Evolutionary conservation across 2,888 invertebrate genomes (phyloP), one percentile per base, ranked within the genome.

Genomic region (Dolomedes plantarius): DNA sequence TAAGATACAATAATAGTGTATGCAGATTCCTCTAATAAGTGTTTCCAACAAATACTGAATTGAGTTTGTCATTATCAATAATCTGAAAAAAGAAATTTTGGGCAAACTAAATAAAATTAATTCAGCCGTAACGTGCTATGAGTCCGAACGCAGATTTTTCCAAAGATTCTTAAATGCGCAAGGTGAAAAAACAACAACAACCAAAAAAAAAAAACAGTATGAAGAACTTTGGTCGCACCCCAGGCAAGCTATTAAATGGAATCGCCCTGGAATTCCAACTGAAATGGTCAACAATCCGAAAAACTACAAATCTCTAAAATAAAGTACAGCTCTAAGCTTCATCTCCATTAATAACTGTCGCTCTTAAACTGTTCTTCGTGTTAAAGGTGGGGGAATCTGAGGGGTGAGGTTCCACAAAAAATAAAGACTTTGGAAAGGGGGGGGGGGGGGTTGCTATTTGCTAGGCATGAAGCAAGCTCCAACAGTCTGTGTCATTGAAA

Each of bases 311-410:
- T 73, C 46, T 67, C 28, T 31, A 76, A 68, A 85, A 75, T 82
- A 75, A 82, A 77, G 62, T 77, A 78, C 77, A 73, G 77, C 77
- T 83, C 76, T 83, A 36, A 71, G 71, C 71, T 83, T 67, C 56
- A 72, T 83, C 75, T 77, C 83, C 83, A 83, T 83, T 83, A 83
- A 83, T 83, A 83, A 85, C 83, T 77, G 77, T 77, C 83, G 67
- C 56, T 77, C 68, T 78, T 85, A 73, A 85, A 85, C 83, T 85
- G 77, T 67, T 77, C 31, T 85, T 85, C 83, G 77, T 85, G 83
- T 85, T 82, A 68, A 32, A 74, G 72, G 68, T 27, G 81, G 83
- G 82, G 64, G 73, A 56, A 27, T 27, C 50, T 50, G 41, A 67
- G 83, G 77, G 83, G 77, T 50, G 77, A 77, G 56, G 76, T 65